A percentile compares a stretch with the other conserved stretches of the same genome.
phyloP scores from a whole-genome alignment of 2,888 invertebrate species.

The Dione vanillae region DNA sequence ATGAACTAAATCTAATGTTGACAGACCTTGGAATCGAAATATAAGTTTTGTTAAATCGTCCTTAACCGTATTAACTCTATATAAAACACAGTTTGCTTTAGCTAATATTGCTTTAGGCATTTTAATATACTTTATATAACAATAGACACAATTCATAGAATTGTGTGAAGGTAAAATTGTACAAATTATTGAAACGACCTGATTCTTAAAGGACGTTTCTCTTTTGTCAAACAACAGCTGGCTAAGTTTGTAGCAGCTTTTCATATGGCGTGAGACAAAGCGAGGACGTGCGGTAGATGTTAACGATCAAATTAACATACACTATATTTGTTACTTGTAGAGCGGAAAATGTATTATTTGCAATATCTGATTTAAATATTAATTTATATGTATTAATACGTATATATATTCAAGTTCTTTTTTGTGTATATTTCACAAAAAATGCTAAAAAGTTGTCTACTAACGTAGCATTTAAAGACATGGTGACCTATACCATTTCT shows the following conservation, averaged over 20 bases:
- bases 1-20: constrained; percentile 29
- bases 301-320: constrained; percentile 12
- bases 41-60: not conserved
- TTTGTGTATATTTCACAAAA: no score
- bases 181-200: constrained; percentile 36
- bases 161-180: constrained; percentile 42
- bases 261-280: constrained; percentile 10
- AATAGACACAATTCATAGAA: constrained; percentile 33
- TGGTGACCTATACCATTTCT: no score
- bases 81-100: constrained; percentile 13
- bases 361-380: not conserved
- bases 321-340: not conserved
- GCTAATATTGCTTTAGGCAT: constrained; percentile 10
- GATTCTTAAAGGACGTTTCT: constrained; percentile 39
- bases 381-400: not conserved
- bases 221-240: constrained; percentile 34
- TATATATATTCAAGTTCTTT: no score
- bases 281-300: constrained; percentile 8
- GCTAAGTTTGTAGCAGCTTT: constrained; percentile 5
- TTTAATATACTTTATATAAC: constrained; percentile 27
- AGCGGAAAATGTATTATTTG: not conserved
- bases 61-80: not conserved
- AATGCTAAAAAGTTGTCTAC: no score
- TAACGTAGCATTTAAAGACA: no score
- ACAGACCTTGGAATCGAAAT: constrained; percentile 19